phyloP scores from a whole-genome alignment of 2,113 vertebrate genomes.

The Chaetops frenatus region DNA sequence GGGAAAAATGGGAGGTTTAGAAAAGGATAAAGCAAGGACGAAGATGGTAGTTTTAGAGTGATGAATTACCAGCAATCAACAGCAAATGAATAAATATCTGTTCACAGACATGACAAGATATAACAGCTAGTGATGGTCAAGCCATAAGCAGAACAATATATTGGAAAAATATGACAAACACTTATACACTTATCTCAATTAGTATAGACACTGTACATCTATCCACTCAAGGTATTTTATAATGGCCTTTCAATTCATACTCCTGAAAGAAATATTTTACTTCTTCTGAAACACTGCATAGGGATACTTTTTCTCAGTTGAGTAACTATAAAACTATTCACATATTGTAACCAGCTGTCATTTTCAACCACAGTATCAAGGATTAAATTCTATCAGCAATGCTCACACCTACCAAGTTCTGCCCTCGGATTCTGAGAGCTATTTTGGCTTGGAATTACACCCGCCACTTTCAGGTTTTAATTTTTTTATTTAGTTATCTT shows the following conservation, averaged over 20 bases:
- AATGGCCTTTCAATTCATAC: not conserved
- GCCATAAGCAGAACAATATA: not conserved
- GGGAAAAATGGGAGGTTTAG: not conserved
- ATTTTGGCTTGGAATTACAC: not conserved
- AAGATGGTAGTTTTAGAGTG: not conserved
- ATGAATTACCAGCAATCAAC: not conserved
- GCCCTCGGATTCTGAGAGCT: not conserved
- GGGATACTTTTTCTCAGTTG: not conserved
- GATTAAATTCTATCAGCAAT: not conserved
- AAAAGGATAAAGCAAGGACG: not conserved
- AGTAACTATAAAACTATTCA: not conserved
- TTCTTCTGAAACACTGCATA: not conserved
- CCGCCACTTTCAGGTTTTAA: not conserved
- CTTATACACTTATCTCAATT: not conserved
- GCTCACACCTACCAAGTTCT: not conserved
- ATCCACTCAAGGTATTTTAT: not conserved
- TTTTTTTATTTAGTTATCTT: not conserved
- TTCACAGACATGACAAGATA: not conserved
- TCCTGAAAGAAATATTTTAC: not conserved
- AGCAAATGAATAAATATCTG: not conserved
- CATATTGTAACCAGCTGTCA: not conserved
- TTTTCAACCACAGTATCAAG: not conserved
- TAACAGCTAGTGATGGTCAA: not conserved
- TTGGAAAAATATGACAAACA: not conserved
- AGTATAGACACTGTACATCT: not conserved